Evolutionary conservation across 2,797 vertebrate genomes (phyloP).

Genomic region (Thripadectes ignobilis): DNA sequence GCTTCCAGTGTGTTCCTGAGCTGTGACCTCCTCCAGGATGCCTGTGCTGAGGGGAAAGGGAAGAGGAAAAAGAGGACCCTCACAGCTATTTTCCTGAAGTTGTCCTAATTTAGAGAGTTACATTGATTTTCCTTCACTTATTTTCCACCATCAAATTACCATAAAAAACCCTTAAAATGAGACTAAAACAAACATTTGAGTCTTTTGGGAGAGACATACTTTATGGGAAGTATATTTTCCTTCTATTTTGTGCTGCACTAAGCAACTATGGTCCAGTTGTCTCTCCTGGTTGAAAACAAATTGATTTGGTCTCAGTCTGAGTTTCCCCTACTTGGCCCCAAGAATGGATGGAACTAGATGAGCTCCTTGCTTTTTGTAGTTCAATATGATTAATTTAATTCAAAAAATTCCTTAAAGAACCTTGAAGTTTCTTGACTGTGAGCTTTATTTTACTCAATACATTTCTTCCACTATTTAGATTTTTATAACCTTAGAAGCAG

Average conservation of each 20-base stretch:
- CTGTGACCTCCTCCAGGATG: background rate
- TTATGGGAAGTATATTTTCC: background rate
- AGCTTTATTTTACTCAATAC: conserved; percentile 15
- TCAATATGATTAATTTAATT: conserved; percentile 18
- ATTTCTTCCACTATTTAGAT: background rate
- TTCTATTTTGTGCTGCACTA: background rate
- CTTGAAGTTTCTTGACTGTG: background rate
- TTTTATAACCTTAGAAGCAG: conserved; percentile 12
- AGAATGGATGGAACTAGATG: background rate
- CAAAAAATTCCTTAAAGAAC: background rate
- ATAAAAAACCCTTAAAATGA: background rate
- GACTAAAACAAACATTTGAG: background rate
- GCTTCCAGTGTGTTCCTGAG: background rate
- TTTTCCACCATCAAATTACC: background rate
- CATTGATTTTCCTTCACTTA: background rate
- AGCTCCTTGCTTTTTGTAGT: background rate
- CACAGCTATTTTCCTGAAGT: background rate
- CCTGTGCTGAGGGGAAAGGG: background rate
- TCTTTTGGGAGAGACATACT: background rate
- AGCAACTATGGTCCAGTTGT: background rate
- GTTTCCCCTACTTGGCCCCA: background rate
- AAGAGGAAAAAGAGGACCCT: background rate
- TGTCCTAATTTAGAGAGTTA: conserved; percentile 16
- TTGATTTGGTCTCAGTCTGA: background rate
- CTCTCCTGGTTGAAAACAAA: background rate